Conservation (phyloP, 2,797 vertebrate species). For the Schizopygopsis malacanthus region DNA sequence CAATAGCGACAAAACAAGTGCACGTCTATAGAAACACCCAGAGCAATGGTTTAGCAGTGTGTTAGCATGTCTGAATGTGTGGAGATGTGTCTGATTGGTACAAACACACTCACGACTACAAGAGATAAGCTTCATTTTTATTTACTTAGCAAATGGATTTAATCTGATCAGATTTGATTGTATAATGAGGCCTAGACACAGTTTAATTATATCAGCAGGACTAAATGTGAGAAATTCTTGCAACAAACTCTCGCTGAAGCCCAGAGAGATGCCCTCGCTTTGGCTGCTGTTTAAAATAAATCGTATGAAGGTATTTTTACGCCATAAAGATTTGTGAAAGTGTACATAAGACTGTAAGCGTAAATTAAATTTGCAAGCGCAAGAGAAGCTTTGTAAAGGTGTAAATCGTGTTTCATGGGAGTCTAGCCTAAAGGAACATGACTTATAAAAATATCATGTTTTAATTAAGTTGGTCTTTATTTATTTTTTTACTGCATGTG, state of each 20-base stretch:
- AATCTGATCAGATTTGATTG: conserved; percentile 20
- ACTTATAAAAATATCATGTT: too few relatives aligned
- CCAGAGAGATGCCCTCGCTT: conserved; percentile 55
- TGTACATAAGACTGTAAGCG: too few relatives aligned
- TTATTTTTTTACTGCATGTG: too few relatives aligned
- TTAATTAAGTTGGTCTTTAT: too few relatives aligned
- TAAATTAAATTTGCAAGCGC: too few relatives aligned
- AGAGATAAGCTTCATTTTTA: conserved; percentile 32
- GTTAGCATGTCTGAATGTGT: conserved; percentile 50
- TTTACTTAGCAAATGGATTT: conserved; percentile 20
- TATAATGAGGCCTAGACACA: conserved; percentile 3
- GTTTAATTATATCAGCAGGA: conserved; percentile 7
- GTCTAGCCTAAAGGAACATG: too few relatives aligned
- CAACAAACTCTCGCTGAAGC: conserved; percentile 45
- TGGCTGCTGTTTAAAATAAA: background rate
- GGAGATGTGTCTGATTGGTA: conserved; percentile 48
- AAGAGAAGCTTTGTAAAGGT: too few relatives aligned
- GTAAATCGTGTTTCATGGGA: too few relatives aligned
- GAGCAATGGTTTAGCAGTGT: conserved; percentile 56
- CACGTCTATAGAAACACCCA: conserved; percentile 52
- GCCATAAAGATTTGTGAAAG: too few relatives aligned
- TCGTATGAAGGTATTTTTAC: too few relatives aligned
- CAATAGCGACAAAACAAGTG: conserved; percentile 41
- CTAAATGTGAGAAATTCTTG: conserved; percentile 2
- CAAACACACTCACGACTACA: conserved; percentile 30